Evolutionary conservation across 2,888 invertebrate genomes (phyloP).

Genomic region (Mesorhabditis spiculigera): DNA sequence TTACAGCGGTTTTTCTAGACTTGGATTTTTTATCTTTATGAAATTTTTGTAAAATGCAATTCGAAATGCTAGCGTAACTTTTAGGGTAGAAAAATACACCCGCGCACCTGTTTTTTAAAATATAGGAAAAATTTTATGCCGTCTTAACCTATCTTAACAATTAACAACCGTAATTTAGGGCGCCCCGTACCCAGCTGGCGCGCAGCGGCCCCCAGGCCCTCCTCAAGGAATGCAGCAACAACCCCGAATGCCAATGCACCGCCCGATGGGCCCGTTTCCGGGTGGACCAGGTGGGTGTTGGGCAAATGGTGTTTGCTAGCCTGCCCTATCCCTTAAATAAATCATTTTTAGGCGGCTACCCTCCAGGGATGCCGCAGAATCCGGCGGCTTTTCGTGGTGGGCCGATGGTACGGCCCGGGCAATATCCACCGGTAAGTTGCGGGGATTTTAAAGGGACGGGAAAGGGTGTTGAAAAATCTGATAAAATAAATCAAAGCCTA

Average conservation of each 20-base stretch:
- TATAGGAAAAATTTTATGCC: too few species aligned
- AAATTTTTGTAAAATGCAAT: too few species aligned
- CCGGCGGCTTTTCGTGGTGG: not conserved
- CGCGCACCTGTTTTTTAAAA: too few species aligned
- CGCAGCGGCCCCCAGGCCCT: not conserved
- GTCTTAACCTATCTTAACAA: too few species aligned
- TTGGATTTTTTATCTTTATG: too few species aligned
- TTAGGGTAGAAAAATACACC: too few species aligned
- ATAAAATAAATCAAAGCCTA: too few species aligned
- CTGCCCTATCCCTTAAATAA: not conserved
- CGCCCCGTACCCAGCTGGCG: not conserved
- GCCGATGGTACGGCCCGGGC: not conserved
- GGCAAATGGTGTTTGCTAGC: too few species aligned
- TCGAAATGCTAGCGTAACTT: too few species aligned
- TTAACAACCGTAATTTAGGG: not conserved
- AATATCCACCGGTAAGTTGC: not conserved
- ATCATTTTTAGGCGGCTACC: not conserved
- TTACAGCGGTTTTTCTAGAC: too few species aligned
- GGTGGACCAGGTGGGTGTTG: not conserved
- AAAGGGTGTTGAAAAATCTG: too few species aligned
- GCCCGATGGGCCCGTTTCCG: not conserved
- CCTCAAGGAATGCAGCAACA: not conserved
- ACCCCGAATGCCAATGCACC: not conserved
- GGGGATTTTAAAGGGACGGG: too few species aligned
- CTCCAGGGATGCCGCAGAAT: not conserved